These are phyloP conservation scores for Orgyia antiqua DNA, from an alignment of 2,888 invertebrate species.

Conservation along the genomic window DNA sequence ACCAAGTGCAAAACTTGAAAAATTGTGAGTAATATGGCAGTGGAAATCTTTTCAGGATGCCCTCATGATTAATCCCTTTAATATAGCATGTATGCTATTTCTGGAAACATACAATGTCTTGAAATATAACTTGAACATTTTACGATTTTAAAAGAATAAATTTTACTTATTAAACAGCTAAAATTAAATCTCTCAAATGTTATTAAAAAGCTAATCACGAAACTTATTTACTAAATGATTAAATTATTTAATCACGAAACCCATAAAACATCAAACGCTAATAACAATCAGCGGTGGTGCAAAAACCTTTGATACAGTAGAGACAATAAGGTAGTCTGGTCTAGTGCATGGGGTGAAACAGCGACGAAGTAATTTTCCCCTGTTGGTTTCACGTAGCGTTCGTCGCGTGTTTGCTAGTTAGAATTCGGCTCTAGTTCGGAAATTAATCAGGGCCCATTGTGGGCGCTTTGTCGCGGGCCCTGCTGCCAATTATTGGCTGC, in stretches of 20 bases:
- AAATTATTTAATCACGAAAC: constrained; percentile 2
- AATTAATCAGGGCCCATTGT: constrained; percentile 75
- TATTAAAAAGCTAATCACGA: too few relatives aligned
- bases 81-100: too few relatives aligned
- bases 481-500: constrained; percentile 71
- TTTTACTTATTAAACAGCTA: too few relatives aligned
- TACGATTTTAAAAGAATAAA: too few relatives aligned
- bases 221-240: too few relatives aligned
- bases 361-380: constrained; percentile 54
- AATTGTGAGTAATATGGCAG: too few relatives aligned
- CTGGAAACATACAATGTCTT: too few relatives aligned
- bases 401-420: constrained; percentile 70
- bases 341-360: constrained; percentile 39
- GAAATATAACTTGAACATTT: too few relatives aligned
- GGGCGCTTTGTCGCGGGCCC: constrained; percentile 71
- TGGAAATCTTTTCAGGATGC: too few relatives aligned
- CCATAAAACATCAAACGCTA: constrained; percentile 8
- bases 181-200: too few relatives aligned
- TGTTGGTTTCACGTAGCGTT: constrained; percentile 44
- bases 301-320: constrained; percentile 21
- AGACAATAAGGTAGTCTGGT: constrained; percentile 25
- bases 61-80: too few relatives aligned
- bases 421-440: constrained; percentile 75
- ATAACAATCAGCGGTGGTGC: constrained; percentile 12
- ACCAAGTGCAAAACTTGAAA: too few relatives aligned